Evolutionary conservation across 1,140 invertebrate genomes (phyloP).

Genomic region (Lasioglossum baleicum): DNA sequence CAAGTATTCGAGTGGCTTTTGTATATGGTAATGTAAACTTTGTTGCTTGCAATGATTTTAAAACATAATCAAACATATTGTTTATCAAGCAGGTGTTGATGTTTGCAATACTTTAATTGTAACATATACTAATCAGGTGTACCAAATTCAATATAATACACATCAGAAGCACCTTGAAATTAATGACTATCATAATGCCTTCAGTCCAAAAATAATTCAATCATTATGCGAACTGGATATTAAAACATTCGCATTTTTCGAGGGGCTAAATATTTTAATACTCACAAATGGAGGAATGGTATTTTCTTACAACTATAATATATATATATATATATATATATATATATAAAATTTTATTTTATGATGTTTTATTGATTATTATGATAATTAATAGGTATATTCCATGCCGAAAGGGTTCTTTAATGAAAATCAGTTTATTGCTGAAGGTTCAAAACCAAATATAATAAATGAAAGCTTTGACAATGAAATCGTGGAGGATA

Average conservation of each 20-base stretch:
- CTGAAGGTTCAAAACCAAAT: constrained; percentile 79
- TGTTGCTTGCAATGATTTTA: constrained; percentile 73
- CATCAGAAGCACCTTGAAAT: constrained; percentile 84
- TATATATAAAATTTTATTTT: not conserved
- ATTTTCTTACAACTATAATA: not conserved
- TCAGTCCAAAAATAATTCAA: constrained; percentile 82
- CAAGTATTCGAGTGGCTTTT: constrained; percentile 6
- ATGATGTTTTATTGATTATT: not conserved
- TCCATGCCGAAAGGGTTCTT: constrained; percentile 81
- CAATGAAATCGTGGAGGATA: constrained; percentile 81
- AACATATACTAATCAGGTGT: constrained; percentile 84
- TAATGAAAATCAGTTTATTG: constrained; percentile 82
- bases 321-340: no score
- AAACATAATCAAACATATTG: not conserved
- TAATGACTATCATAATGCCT: constrained; percentile 81
- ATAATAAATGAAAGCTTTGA: constrained; percentile 77
- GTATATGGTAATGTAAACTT: constrained; percentile 29
- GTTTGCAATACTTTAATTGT: constrained; percentile 85
- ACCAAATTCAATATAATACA: constrained; percentile 82
- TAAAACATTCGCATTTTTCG: constrained; percentile 84
- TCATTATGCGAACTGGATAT: constrained; percentile 82
- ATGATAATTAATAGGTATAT: constrained; percentile 72
- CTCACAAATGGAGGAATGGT: constrained; percentile 83
- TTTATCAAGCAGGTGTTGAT: constrained; percentile 74
- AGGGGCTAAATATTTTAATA: constrained; percentile 85